Base-by-base conservation (phyloP, 2,797 vertebrate genomes). In the Peromyscus attwateri region DNA sequence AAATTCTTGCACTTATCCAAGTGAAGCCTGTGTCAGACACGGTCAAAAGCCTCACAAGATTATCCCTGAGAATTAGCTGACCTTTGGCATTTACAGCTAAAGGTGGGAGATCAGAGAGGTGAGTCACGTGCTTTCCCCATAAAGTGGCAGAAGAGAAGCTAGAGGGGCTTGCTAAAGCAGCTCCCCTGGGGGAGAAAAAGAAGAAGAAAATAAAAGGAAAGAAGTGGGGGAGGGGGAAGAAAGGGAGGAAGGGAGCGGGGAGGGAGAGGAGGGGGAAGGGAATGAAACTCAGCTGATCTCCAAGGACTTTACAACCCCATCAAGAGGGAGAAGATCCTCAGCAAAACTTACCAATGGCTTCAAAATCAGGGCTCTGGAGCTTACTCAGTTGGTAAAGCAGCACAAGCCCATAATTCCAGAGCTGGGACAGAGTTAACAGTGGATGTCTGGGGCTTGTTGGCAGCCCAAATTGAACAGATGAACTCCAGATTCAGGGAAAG, bases 241-340 rank as follows among this genome's bases (percentile, higher is more conserved):
- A 1, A 9, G 17, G 27, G 10, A 31, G 27, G 37, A 25, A 62
- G 1, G 3, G 14, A 82, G 12, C 0, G 23, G 34, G 37, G 23
- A 21, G 37, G 2, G 0, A 19, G n/a, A n/a, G 6, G 0, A 8
- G 3, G 8, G 62, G 25, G n/a, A n/a, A 60, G 31, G 0, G 3
- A n/a, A 27, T 81, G n/a, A 60, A 81, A 81, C 52, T 25, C 55
- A 62, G n/a, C n/a, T 25, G 7, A 23, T 62, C 80, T 82, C 7
- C 55, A 82, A 16, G 55, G 76, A 60, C 13, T 82, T 82, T 83
- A 62, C 25, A 83, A 29, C 7, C 43, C n/a, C 55, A 37, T 14
- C 57, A 8, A 40, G 52, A 52, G 40, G 43, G 81, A 46, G 9
- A 83, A 25, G 37, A 31, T 46, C 27, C 81, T 83, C 16, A 31